These are phyloP conservation scores for Epirrita christyi DNA, from an alignment of 2,888 invertebrate species.

Conservation along the genomic window DNA sequence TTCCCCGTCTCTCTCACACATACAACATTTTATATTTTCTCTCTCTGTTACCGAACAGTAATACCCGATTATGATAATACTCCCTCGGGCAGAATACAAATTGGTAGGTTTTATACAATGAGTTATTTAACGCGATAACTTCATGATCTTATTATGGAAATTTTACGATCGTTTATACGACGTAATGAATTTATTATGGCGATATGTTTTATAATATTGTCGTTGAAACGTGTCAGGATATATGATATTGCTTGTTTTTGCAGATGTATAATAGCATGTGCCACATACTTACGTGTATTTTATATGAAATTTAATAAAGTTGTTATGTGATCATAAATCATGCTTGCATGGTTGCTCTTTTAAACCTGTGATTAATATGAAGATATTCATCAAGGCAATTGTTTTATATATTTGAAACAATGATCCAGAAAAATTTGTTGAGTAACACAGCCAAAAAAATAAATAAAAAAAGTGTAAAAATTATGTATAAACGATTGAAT, in stretches of 20 bases:
- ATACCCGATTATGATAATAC: conserved; percentile 72
- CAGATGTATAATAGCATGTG: conserved; percentile 12
- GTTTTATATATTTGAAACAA: too few species aligned
- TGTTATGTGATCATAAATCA: conserved; percentile 15
- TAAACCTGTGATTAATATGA: too few species aligned
- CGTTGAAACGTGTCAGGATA: conserved; percentile 18
- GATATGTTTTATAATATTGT: conserved; percentile 38
- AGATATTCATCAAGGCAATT: too few species aligned
- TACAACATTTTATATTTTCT: conserved; percentile 28
- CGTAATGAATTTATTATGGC: conserved; percentile 45
- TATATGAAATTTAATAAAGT: conserved; percentile 13
- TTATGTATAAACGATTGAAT: too few species aligned
- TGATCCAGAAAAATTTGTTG: too few species aligned
- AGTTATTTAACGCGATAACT: conserved; percentile 70
- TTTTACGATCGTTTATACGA: conserved; percentile 46
- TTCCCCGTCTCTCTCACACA: conserved; percentile 42
- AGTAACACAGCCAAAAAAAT: too few species aligned
- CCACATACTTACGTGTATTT: conserved; percentile 11
- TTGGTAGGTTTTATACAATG: conserved; percentile 78
- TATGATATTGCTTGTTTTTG: conserved; percentile 23
- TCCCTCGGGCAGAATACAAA: conserved; percentile 71
- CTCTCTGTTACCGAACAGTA: conserved; percentile 46
- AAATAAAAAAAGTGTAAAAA: too few species aligned
- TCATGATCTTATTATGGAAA: conserved; percentile 56
- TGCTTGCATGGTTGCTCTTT: conserved; percentile 10